A percentile compares a stretch with the other conserved stretches of the same genome.
phyloP scores from a whole-genome alignment of 2,888 invertebrate genomes.

The Rhagonycha lutea region DNA sequence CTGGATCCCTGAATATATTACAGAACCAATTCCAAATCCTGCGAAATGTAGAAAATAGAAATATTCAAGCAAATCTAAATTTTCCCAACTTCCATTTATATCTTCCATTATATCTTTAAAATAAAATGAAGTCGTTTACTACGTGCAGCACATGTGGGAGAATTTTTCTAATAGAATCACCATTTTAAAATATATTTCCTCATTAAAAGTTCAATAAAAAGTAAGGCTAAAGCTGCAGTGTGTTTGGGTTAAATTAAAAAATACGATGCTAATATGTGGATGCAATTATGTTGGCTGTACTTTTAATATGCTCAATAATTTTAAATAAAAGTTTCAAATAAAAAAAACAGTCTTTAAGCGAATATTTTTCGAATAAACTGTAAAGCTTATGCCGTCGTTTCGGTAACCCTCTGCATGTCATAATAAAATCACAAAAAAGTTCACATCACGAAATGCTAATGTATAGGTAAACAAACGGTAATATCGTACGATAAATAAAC shows the following conservation, averaged over 20 bases:
- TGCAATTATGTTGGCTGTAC: neutral
- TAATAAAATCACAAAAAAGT: no score
- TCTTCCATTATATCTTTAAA: conserved; percentile 3
- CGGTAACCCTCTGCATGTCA: no score
- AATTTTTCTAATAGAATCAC: conserved; percentile 13
- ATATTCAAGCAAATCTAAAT: neutral
- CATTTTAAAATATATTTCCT: conserved; percentile 5
- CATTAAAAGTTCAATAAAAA: neutral
- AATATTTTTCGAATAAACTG: neutral
- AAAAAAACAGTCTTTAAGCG: neutral
- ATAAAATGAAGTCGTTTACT: conserved; percentile 2
- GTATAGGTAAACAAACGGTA: no score
- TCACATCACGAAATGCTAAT: no score
- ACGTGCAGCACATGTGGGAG: conserved; percentile 9
- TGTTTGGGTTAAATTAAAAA: neutral
- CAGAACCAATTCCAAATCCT: conserved; percentile 70
- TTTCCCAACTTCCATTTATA: neutral
- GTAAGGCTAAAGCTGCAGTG: neutral
- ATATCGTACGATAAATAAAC: no score
- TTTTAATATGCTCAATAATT: neutral
- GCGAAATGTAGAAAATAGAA: conserved; percentile 55
- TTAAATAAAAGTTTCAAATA: neutral
- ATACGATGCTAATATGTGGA: neutral
- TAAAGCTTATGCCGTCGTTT: neutral
- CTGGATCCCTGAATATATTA: conserved; percentile 73